phyloP scores from a whole-genome alignment of 2,113 vertebrate genomes.

The Cololabis saira region DNA sequence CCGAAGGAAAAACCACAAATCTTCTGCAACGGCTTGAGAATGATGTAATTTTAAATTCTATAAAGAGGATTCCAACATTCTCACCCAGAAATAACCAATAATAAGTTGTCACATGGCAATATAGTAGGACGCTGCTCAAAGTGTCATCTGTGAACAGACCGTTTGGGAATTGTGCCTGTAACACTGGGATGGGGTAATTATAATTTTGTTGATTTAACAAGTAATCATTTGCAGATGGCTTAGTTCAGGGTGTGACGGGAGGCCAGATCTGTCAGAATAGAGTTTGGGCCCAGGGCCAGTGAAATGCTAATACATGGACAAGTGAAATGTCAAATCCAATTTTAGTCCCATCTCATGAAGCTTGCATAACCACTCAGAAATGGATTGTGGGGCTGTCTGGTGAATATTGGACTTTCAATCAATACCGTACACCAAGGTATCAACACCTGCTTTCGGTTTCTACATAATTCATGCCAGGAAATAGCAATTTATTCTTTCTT shows the following conservation, averaged over 20 bases:
- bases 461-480: slow-evolving; percentile 10
- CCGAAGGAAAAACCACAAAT: background rate
- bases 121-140: background rate
- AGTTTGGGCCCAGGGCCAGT: slow-evolving; percentile 15
- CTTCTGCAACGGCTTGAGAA: background rate
- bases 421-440: slow-evolving; percentile 31
- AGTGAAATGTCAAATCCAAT: slow-evolving; percentile 55
- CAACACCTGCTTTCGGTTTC: slow-evolving; percentile 25
- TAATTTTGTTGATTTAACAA: slow-evolving; percentile 40
- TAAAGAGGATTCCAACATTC: no score
- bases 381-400: slow-evolving; percentile 23
- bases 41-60: background rate
- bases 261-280: slow-evolving; percentile 12
- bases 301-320: slow-evolving; percentile 34
- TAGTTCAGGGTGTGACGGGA: slow-evolving; percentile 22
- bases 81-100: slow-evolving; percentile 3
- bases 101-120: slow-evolving; percentile 18
- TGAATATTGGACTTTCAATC: slow-evolving; percentile 52
- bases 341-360: slow-evolving; percentile 44
- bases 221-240: slow-evolving; percentile 41
- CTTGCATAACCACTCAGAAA: slow-evolving; percentile 37
- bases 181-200: slow-evolving; percentile 20
- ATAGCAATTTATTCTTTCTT: slow-evolving; percentile 25
- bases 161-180: background rate
- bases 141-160: background rate